Base-by-base conservation (phyloP, 1,140 invertebrate species). In the Leptoteleia sp. region DNA sequence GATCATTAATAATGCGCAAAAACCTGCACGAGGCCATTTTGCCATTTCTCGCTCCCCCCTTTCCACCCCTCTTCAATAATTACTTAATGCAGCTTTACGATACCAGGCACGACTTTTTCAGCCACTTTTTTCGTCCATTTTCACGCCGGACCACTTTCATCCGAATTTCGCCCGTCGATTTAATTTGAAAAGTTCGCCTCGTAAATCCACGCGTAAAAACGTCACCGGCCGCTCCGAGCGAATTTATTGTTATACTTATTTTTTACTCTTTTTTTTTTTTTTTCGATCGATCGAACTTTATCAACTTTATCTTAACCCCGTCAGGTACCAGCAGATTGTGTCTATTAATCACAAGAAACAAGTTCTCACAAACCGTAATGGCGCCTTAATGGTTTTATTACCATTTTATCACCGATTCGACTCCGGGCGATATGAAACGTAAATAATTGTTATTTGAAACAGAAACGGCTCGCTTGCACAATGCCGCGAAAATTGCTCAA, bases 401-500 rank as follows among this genome's bases (percentile, higher is more conserved):
- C 15, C 48, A 57, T 33, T 52, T 64, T n/a, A 48, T n/a, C 27
- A 33, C 17, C 43, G n/a, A 11, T 22, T 25, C 22, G 5, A 9
- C 12, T 7, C 4, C n/a, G 4, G 22, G n/a, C n/a, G 31, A 61
- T 17, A 8, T 8, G 19, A 33, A 52, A 13, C 15, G 62, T 57
- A n/a, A 54, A 54, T 59, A 50, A 59, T 47, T 57, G 50, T 68
- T 57, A 13, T 57, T 35, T 29, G 48, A 0, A 8, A 6, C 17
- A 7, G 25, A 31, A 42, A 19, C 4, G 19, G n/a, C 3, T 0
- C 0, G 13, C 1, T 65, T 65, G 43, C 52, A 17, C 52, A 68
- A 68, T 15, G 52, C 1, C 37, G 15, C 29, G 29, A 71, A 52
- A 71, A 59, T 71, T 71, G 43, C 67, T 71, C 45, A 71, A 71